Evolutionary conservation across 2,797 vertebrate genomes (phyloP).

Genomic region (Onychomys arenicola): DNA sequence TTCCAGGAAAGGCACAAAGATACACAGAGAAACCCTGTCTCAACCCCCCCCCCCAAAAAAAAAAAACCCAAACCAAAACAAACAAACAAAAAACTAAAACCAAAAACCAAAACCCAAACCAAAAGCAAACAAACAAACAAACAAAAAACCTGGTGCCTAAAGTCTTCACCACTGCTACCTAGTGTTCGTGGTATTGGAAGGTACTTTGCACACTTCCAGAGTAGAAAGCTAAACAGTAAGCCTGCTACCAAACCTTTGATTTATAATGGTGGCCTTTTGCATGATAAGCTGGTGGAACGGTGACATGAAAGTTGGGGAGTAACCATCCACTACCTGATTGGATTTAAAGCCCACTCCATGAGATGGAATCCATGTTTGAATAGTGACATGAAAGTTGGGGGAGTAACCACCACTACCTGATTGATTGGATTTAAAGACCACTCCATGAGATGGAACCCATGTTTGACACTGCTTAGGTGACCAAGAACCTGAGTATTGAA

Average conservation of each 20-base stretch:
- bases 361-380: no score
- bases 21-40: no score
- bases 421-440: neutral
- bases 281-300: neutral
- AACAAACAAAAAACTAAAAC: no score
- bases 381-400: neutral
- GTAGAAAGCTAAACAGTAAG: neutral
- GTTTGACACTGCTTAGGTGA: neutral
- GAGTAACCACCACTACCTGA: neutral
- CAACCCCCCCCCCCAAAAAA: no score
- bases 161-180: neutral
- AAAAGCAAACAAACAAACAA: no score
- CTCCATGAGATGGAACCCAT: neutral
- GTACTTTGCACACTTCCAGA: neutral
- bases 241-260: neutral
- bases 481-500: neutral
- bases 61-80: no score
- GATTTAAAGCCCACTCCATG: no score
- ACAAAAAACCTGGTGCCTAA: neutral
- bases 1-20: no score
- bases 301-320: neutral
- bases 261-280: neutral
- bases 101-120: no score
- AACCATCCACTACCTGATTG: neutral
- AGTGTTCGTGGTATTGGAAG: neutral